Percentiles rank a stretch among this genome's conserved stretches.
Conservation (phyloP, 2,797 vertebrate genomes). For the Periparus ater region DNA sequence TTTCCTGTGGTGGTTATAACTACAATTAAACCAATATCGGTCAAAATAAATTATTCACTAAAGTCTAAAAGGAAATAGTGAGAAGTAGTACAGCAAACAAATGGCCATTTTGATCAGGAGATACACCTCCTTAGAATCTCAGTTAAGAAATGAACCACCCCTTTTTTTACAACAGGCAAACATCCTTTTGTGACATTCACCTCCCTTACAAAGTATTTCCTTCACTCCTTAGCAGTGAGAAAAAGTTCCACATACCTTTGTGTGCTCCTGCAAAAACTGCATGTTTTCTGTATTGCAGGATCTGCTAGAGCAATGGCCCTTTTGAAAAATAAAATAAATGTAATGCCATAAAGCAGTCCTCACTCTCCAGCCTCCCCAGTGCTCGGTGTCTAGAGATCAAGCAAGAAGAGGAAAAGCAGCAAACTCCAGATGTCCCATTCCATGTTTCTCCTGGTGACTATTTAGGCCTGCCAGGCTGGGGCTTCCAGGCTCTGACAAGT, state of each 20-base stretch:
- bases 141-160: neutral
- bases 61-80: constrained; percentile 5
- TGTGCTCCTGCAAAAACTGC: neutral
- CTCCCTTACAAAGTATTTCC: neutral
- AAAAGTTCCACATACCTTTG: neutral
- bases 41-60: constrained; percentile 27
- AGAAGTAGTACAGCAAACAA: neutral
- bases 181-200: neutral
- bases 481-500: neutral
- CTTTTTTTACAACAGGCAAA: neutral
- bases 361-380: neutral
- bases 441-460: neutral
- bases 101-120: neutral
- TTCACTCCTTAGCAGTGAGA: neutral
- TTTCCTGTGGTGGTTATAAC: neutral
- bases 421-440: neutral
- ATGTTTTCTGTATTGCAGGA: neutral
- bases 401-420: neutral
- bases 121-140: neutral
- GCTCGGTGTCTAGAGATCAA: neutral
- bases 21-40: constrained; percentile 16
- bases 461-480: neutral
- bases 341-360: neutral
- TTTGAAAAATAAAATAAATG: neutral
- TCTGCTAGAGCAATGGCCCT: neutral